Evolutionary conservation across 1,140 invertebrate species (phyloP).

Genomic region (Drosophila orena): DNA sequence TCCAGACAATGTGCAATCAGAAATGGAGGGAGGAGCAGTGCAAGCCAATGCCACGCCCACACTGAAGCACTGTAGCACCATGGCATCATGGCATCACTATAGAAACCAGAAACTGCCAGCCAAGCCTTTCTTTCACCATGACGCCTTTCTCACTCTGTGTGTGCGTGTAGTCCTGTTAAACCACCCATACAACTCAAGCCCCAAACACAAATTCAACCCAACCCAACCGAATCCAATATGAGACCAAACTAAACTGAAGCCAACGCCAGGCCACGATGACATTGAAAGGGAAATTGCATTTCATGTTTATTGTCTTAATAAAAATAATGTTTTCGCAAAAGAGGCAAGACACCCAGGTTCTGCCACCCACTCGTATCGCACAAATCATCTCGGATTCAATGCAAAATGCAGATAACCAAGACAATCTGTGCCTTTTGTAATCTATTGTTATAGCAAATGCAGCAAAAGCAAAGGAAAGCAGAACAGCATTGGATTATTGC

Average conservation of each 20-base stretch:
- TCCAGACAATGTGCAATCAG: slow-evolving; percentile 54
- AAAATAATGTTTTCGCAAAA: slow-evolving; percentile 71
- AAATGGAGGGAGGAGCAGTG: slow-evolving; percentile 13
- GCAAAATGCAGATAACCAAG: slow-evolving; percentile 47
- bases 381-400: slow-evolving; percentile 47
- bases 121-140: slow-evolving; percentile 43
- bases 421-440: slow-evolving; percentile 43
- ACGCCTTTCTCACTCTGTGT: slow-evolving; percentile 30
- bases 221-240: not conserved
- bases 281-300: slow-evolving; percentile 83
- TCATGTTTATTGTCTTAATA: slow-evolving; percentile 83
- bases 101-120: slow-evolving; percentile 43
- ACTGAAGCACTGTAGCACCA: slow-evolving; percentile 9
- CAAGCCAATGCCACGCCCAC: slow-evolving; percentile 43
- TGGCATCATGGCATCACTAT: slow-evolving; percentile 1
- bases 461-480: slow-evolving; percentile 15
- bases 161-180: slow-evolving; percentile 7
- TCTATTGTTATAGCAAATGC: slow-evolving; percentile 44
- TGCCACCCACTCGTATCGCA: slow-evolving; percentile 3
- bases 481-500: slow-evolving; percentile 32
- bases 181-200: not conserved
- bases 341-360: slow-evolving; percentile 22
- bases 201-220: no score
- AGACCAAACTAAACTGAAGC: slow-evolving; percentile 17
- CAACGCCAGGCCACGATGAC: slow-evolving; percentile 51